Evolutionary conservation across 2,113 vertebrate genomes (phyloP).

Genomic region (Sapajus apella): DNA sequence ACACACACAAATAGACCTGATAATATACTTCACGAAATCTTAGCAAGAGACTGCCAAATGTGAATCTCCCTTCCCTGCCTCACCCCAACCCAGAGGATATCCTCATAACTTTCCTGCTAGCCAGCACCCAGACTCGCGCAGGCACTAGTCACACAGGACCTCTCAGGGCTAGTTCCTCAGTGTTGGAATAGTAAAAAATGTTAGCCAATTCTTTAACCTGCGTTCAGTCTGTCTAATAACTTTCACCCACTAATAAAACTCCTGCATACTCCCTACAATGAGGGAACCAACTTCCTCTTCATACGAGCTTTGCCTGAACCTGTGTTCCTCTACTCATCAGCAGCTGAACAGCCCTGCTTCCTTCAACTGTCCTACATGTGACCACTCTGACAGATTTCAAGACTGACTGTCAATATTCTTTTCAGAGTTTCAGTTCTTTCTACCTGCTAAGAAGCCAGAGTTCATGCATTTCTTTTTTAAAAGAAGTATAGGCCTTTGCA

Average conservation of each 20-base stretch:
- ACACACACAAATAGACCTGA: background rate
- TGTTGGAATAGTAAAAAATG: background rate
- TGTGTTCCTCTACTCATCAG: background rate
- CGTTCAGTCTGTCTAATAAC: background rate
- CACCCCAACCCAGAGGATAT: background rate
- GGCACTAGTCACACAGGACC: background rate
- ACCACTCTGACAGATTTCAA: background rate
- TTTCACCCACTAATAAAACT: background rate
- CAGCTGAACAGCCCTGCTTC: background rate
- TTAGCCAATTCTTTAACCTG: background rate
- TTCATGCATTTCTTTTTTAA: background rate
- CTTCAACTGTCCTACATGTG: background rate
- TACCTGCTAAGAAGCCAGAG: background rate
- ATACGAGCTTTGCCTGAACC: background rate
- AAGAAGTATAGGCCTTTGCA: background rate
- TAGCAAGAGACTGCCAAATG: background rate
- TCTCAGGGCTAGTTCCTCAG: background rate
- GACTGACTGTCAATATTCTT: background rate
- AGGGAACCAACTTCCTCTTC: background rate
- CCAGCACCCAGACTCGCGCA: background rate
- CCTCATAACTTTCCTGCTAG: background rate
- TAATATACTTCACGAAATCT: background rate
- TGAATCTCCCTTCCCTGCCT: background rate
- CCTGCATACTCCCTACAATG: background rate
- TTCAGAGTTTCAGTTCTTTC: conserved; percentile 13